A percentile compares a stretch with the other conserved stretches of the same genome.
Evolutionary conservation across 2,113 vertebrate genomes (phyloP).

Genomic region (Eulemur rufifrons): DNA sequence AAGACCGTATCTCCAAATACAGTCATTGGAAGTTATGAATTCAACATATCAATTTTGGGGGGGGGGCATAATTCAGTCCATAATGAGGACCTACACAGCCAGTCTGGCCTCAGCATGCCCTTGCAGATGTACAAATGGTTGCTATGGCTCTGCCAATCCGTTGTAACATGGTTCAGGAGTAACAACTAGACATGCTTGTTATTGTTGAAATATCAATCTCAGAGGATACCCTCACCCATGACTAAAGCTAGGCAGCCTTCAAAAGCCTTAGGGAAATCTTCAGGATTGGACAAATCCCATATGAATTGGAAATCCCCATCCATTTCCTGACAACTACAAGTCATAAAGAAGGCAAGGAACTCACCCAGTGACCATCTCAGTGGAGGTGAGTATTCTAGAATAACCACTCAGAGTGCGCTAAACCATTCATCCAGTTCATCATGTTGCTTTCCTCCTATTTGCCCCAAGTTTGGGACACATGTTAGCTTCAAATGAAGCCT

Average conservation of each 20-base stretch:
- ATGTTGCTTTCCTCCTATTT: neutral
- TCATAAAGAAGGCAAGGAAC: neutral
- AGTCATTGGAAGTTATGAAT: neutral
- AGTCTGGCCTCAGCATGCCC: neutral
- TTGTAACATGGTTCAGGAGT: neutral
- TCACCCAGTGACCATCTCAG: neutral
- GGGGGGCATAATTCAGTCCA: neutral
- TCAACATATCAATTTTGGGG: neutral
- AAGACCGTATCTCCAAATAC: neutral
- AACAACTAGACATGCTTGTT: neutral
- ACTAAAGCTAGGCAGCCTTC: neutral
- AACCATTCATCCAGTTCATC: neutral
- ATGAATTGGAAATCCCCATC: neutral
- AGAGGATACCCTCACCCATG: neutral
- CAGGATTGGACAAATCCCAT: neutral
- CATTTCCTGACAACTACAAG: neutral
- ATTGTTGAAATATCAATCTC: neutral
- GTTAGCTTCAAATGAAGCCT: conserved; percentile 28
- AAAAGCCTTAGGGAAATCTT: neutral
- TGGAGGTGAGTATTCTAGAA: neutral
- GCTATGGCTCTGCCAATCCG: neutral
- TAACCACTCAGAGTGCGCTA: neutral
- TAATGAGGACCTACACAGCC: neutral
- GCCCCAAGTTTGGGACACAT: neutral
- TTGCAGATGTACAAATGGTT: neutral